phyloP scores from a whole-genome alignment of 92 coral and sea anemone species.

The Phymanthus crucifer region DNA sequence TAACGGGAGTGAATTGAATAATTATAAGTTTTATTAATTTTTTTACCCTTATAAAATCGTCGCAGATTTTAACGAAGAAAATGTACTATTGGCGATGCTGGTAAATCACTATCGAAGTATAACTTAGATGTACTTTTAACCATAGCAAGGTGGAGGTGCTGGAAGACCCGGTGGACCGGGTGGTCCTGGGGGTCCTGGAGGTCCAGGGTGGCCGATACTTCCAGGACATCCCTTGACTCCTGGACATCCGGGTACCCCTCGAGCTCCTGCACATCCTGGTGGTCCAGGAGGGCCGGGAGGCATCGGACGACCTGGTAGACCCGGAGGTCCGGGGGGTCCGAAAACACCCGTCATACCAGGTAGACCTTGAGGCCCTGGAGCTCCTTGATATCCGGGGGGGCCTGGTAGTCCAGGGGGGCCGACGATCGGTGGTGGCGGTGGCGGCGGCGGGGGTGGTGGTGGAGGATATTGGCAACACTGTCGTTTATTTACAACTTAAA shows the following conservation, averaged over 20 bases:
- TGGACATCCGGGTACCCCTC: slow-evolving; percentile 7
- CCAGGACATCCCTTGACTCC: slow-evolving; percentile 6
- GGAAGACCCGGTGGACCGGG: slow-evolving; percentile 23
- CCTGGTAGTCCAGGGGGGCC: slow-evolving; percentile 25
- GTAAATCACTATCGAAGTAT: too few species aligned
- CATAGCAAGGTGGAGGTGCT: slow-evolving; percentile 12
- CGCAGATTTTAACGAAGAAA: too few species aligned
- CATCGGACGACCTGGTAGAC: slow-evolving; percentile 73
- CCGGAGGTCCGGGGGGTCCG: slow-evolving; percentile 74
- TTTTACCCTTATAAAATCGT: too few species aligned
- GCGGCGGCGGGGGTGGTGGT: slow-evolving; percentile 27
- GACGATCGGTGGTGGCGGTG: slow-evolving; percentile 15
- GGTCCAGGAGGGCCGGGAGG: slow-evolving; percentile 84
- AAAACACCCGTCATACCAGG: background rate
- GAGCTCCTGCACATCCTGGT: slow-evolving; percentile 25
- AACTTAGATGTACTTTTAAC: background rate
- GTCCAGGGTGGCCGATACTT: slow-evolving; percentile 11
- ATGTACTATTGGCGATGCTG: too few species aligned
- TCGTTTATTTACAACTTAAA: slow-evolving; percentile 7
- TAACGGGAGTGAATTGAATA: background rate
- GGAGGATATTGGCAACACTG: slow-evolving; percentile 23
- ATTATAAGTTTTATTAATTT: too few species aligned
- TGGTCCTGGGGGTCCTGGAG: slow-evolving; percentile 26
- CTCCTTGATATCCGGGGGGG: slow-evolving; percentile 7
- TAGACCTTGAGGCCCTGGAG: slow-evolving; percentile 2